Conservation (phyloP, 2,888 invertebrate species). For the Sicus ferrugineus region DNA sequence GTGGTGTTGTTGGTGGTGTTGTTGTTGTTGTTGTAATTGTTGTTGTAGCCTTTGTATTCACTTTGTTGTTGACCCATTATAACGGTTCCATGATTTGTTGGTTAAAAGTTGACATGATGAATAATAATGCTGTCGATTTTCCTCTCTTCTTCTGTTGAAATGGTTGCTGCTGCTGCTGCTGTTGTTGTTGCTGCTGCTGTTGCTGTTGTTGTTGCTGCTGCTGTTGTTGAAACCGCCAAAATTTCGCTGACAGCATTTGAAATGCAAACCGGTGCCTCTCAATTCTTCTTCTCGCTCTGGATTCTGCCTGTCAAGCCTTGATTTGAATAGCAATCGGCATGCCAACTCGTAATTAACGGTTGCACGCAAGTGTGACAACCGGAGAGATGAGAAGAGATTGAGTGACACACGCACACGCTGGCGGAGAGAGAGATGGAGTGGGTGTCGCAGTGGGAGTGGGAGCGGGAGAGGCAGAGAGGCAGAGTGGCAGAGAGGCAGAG, state of each 20-base stretch:
- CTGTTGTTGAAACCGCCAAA: background rate
- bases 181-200: background rate
- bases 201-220: background rate
- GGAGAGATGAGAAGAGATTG: too few species aligned
- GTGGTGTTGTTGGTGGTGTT: background rate
- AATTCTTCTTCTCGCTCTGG: background rate
- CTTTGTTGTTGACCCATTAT: too few species aligned
- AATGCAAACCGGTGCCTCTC: background rate
- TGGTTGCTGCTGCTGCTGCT: background rate
- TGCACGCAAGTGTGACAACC: background rate
- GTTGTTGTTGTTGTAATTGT: conserved; percentile 4
- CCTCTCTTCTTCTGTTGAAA: background rate
- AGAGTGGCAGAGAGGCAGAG: background rate
- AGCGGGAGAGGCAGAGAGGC: background rate
- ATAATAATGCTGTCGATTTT: too few species aligned
- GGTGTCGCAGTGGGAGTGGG: too few species aligned
- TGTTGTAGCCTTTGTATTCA: background rate
- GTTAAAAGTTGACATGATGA: too few species aligned
- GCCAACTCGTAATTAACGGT: background rate
- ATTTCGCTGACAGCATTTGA: background rate
- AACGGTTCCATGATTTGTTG: too few species aligned
- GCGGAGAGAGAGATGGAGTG: background rate
- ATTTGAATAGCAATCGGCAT: background rate
- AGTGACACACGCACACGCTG: background rate
- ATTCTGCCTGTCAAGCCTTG: background rate